phyloP scores from a whole-genome alignment of 2,797 vertebrate species.

The Setipinna tenuifilis region DNA sequence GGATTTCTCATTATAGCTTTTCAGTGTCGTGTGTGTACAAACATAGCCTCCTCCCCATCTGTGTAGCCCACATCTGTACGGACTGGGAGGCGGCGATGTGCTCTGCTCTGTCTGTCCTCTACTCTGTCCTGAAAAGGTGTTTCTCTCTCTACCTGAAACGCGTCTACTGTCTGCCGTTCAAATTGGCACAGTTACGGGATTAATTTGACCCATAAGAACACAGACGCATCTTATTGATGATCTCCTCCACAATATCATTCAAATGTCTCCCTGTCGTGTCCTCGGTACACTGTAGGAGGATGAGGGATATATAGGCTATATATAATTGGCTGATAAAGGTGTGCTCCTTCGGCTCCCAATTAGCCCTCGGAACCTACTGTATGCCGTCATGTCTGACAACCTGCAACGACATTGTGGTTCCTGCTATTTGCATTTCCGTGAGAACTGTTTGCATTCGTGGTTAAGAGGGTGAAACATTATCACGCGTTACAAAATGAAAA shows the following conservation, averaged over 20 bases:
- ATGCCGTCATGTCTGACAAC: background rate
- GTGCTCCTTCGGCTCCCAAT: background rate
- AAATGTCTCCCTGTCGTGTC: background rate
- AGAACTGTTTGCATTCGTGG: background rate
- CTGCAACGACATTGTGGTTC: background rate
- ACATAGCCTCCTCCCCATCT: background rate
- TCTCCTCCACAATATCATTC: background rate
- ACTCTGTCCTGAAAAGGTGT: background rate
- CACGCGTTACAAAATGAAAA: background rate
- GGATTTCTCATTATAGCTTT: background rate
- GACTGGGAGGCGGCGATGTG: slow-evolving; percentile 15
- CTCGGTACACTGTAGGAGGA: background rate
- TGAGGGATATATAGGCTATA: too few relatives aligned
- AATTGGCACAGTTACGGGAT: background rate
- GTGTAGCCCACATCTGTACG: slow-evolving; percentile 5
- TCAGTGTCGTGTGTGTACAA: background rate
- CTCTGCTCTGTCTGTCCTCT: slow-evolving; percentile 25
- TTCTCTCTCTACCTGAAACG: background rate
- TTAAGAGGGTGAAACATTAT: background rate
- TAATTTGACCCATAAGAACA: background rate
- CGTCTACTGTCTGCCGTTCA: background rate
- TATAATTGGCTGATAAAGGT: slow-evolving; percentile 8
- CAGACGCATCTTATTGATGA: background rate
- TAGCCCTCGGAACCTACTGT: background rate
- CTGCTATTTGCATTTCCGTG: background rate